These are phyloP conservation scores for Pyrocephalus nanus DNA, from an alignment of 2,797 vertebrate species.

Conservation along the genomic window DNA sequence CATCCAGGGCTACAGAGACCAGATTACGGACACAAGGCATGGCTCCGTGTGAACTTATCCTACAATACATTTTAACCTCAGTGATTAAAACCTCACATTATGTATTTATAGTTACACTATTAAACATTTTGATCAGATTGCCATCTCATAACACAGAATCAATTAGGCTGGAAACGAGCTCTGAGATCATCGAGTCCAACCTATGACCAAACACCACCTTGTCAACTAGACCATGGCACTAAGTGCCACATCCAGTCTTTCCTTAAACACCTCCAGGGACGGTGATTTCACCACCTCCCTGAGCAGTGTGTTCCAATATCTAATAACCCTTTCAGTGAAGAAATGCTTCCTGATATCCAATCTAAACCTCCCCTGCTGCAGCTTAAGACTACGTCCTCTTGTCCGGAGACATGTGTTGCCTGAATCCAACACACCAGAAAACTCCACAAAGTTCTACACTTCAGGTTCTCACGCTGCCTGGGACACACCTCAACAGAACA, in stretches of 20 bases:
- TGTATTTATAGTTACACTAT: neutral
- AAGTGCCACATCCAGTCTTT: neutral
- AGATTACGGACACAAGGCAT: neutral
- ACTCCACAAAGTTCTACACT: neutral
- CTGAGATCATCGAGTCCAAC: neutral
- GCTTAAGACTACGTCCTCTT: neutral
- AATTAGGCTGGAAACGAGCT: neutral
- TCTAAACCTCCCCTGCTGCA: neutral
- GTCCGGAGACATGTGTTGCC: fast-evolving
- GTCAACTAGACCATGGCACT: neutral
- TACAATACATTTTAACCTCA: neutral
- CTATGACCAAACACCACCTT: neutral
- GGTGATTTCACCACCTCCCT: neutral
- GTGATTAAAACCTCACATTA: neutral
- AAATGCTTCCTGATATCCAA: neutral
- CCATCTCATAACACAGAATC: neutral
- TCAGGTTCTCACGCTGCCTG: neutral
- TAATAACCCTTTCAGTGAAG: neutral
- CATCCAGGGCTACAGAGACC: fast-evolving
- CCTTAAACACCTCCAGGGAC: neutral
- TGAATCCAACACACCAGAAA: neutral
- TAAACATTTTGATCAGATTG: neutral
- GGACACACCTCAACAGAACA: neutral
- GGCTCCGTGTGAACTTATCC: neutral
- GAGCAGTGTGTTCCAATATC: neutral